These are phyloP conservation scores for Plotosus lineatus DNA, from an alignment of 2,113 vertebrate genomes.

Conservation along the genomic window DNA sequence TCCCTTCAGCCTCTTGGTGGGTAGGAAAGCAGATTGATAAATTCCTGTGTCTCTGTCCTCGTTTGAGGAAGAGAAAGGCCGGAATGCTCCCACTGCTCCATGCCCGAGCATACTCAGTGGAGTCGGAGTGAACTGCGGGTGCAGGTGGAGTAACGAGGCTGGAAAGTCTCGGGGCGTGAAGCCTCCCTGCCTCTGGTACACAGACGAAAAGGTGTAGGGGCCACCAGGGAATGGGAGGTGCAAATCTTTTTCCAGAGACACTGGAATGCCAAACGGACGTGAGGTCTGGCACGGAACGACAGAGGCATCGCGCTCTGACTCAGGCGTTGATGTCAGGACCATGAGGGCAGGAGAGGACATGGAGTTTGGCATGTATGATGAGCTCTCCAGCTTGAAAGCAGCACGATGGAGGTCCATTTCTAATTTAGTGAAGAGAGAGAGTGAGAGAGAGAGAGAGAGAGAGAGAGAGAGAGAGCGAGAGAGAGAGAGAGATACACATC, in stretches of 20 bases:
- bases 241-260: constrained; percentile 93
- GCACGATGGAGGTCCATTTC: constrained; percentile 96
- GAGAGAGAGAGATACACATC: background rate
- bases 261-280: constrained; percentile 88
- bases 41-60: constrained; percentile 87
- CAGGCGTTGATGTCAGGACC: constrained; percentile 94
- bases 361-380: constrained; percentile 92
- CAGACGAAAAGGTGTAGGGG: constrained; percentile 96
- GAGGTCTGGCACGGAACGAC: constrained; percentile 93
- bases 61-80: constrained; percentile 87
- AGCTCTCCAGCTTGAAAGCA: constrained; percentile 99
- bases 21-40: constrained; percentile 95
- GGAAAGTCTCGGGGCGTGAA: constrained; percentile 95
- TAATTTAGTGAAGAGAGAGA: constrained; percentile 45
- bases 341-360: constrained; percentile 95
- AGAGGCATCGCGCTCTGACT: constrained; percentile 92
- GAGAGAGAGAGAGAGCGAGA: background rate
- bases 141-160: constrained; percentile 91
- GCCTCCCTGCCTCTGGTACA: constrained; percentile 94
- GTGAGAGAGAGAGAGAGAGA: background rate
- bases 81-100: constrained; percentile 91
- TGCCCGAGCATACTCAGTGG: constrained; percentile 94
- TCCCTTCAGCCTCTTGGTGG: constrained; percentile 94
- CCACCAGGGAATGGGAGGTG: constrained; percentile 95
- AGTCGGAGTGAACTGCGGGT: constrained; percentile 93